Evolutionary conservation across 1,140 invertebrate genomes (phyloP).

Genomic region (Sitodiplosis mosellana): DNA sequence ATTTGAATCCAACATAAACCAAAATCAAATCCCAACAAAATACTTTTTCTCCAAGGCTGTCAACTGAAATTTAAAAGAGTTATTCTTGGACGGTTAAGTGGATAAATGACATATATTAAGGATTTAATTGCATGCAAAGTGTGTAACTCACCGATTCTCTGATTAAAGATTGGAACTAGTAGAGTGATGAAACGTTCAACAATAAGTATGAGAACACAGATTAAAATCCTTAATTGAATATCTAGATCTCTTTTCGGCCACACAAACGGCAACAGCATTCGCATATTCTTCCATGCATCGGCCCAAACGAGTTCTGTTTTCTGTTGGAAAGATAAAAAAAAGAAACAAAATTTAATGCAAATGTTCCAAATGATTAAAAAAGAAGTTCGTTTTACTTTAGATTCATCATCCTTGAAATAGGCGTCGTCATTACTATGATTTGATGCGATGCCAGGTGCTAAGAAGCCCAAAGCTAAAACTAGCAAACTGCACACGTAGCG

Average conservation of each 20-base stretch:
- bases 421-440: background rate
- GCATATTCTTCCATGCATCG: conserved; percentile 59
- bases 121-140: conserved; percentile 14
- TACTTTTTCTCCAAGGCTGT: conserved; percentile 43
- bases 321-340: conserved; percentile 22
- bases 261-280: conserved; percentile 66
- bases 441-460: conserved; percentile 65
- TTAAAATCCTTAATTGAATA: conserved; percentile 64
- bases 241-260: conserved; percentile 71
- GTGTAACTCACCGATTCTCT: conserved; percentile 49
- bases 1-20: conserved; percentile 71
- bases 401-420: background rate
- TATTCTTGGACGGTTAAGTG: too few species aligned
- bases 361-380: conserved; percentile 4
- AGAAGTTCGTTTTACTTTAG: background rate
- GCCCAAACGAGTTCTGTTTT: conserved; percentile 54
- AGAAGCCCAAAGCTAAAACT: conserved; percentile 70
- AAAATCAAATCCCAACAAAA: conserved; percentile 82
- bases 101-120: background rate
- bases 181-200: conserved; percentile 76
- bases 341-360: background rate
- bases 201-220: conserved; percentile 62
- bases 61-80: conserved; percentile 31
- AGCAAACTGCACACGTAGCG: conserved; percentile 49
- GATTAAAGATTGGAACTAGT: conserved; percentile 85